These are phyloP conservation scores for Carcina quercana DNA, from an alignment of 2,888 invertebrate genomes.

Conservation along the genomic window DNA sequence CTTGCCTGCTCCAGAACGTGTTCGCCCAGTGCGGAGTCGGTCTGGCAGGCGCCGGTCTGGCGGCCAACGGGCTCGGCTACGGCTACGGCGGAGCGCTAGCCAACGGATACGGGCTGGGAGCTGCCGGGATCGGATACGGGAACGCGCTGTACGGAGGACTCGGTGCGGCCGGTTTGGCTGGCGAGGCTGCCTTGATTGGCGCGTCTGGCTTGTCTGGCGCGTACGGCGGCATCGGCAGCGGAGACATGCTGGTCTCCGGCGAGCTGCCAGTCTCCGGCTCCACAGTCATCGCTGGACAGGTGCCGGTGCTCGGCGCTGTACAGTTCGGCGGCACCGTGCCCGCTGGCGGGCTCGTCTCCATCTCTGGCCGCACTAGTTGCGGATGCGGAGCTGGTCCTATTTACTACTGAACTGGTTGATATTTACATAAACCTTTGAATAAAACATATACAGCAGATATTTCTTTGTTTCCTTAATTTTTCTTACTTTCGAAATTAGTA, in stretches of 20 bases:
- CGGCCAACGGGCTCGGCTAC: slow-evolving; percentile 20
- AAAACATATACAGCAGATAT: too few species aligned
- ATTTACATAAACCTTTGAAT: too few species aligned
- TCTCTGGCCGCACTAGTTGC: slow-evolving; percentile 35
- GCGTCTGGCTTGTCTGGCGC: slow-evolving; percentile 24
- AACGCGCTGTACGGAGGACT: not conserved
- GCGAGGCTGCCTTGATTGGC: too few species aligned
- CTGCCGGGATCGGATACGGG: slow-evolving; percentile 5
- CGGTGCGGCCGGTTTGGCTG: slow-evolving; percentile 12
- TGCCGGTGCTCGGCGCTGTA: slow-evolving; percentile 31
- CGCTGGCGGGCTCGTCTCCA: slow-evolving; percentile 35
- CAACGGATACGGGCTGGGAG: slow-evolving; percentile 7
- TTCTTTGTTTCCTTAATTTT: too few species aligned
- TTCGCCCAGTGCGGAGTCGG: not conserved
- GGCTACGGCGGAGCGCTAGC: slow-evolving; percentile 25
- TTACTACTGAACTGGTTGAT: slow-evolving; percentile 17
- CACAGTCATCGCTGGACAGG: slow-evolving; percentile 29
- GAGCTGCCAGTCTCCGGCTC: slow-evolving; percentile 24
- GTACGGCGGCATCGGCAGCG: slow-evolving; percentile 29
- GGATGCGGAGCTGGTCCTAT: slow-evolving; percentile 20
- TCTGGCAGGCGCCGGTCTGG: not conserved
- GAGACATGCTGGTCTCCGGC: slow-evolving; percentile 18
- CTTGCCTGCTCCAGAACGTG: slow-evolving; percentile 22
- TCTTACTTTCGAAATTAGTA: too few species aligned
- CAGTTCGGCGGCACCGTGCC: slow-evolving; percentile 35